Base-by-base conservation (phyloP, 1,140 invertebrate genomes). In the Drosophila tristis region DNA sequence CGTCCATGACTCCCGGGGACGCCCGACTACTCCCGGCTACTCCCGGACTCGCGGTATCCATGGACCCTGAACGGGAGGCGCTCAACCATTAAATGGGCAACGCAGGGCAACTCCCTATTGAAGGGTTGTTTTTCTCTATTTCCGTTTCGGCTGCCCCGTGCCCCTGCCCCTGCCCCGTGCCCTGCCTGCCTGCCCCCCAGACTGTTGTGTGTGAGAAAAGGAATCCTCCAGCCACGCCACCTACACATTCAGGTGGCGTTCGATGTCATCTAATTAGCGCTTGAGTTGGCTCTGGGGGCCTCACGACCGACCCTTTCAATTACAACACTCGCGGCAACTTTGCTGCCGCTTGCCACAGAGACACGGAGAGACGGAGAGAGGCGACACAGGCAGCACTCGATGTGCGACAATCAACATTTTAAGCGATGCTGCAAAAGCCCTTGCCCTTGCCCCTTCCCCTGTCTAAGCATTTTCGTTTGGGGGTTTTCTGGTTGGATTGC, bases 81-180 rank as follows among this genome's bases (percentile, higher is more conserved):
- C 8, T 54, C 58, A 74, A 47, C 59, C 71, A 74, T 74, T 74
- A 74, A 74, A 74, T 74, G 13, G 29, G 25, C 55, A 26, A n/a
- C 26, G 53, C 13, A 8, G 23, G 5, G 25, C 16, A 13, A 29
- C 44, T 16, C 20, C 20, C 7, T 11, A n/a, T 26, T n/a, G 23
- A 9, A 43, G 70, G 67, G 70, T 74, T 49, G 50, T 45, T 58
- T 68, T 59, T 51, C 58, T 26, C 56, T 31, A 58, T 58, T 65
- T 65, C 55, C 42, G 47, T 59, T 65, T 44, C 63, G 55, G 25
- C 20, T n/a, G 44, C 20, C 16, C 16, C 1, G 16, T 20, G 25
- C 26, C 20, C 26, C 20, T n/a, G 44, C 20, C 20, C 20, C 20
- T 20, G 25, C 26, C 20, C 26, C 20, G 1, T 16, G n/a, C 20